Percentiles rank a stretch among this genome's conserved stretches.
Evolutionary conservation across 2,888 invertebrate genomes (phyloP).

Genomic region (Volucella bombylans): DNA sequence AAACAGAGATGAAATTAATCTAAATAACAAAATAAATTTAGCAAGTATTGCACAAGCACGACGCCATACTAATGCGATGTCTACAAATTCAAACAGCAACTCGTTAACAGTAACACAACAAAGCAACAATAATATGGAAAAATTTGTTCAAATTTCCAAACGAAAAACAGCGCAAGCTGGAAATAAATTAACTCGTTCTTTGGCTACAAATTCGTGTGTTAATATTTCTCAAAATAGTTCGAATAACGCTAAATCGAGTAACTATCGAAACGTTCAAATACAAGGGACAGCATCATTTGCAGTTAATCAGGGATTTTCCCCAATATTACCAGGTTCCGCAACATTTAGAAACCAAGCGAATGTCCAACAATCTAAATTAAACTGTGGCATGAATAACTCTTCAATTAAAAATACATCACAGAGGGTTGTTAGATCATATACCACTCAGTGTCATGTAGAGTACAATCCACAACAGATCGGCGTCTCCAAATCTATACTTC

Average conservation of each 20-base stretch:
- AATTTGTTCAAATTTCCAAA: slow-evolving; percentile 91
- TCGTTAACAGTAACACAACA: slow-evolving; percentile 65
- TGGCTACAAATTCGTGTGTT: slow-evolving; percentile 82
- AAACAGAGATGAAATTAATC: slow-evolving; percentile 48
- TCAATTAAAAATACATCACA: slow-evolving; percentile 80
- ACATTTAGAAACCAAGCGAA: slow-evolving; percentile 77
- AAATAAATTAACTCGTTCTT: slow-evolving; percentile 87
- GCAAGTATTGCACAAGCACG: slow-evolving; percentile 27
- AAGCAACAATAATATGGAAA: slow-evolving; percentile 81
- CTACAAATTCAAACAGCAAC: slow-evolving; percentile 42
- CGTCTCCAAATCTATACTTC: slow-evolving; percentile 79
- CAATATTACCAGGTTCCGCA: slow-evolving; percentile 75
- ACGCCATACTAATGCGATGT: slow-evolving; percentile 19
- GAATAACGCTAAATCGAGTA: slow-evolving; percentile 72
- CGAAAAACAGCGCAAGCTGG: slow-evolving; percentile 85
- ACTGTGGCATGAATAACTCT: slow-evolving; percentile 79
- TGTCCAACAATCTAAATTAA: slow-evolving; percentile 79
- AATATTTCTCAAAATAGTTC: slow-evolving; percentile 65
- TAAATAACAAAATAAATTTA: slow-evolving; percentile 33
- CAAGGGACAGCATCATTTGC: slow-evolving; percentile 76
- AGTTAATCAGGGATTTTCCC: slow-evolving; percentile 74
- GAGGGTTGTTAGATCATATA: slow-evolving; percentile 80
- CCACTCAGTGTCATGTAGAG: slow-evolving; percentile 70
- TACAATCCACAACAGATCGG: slow-evolving; percentile 69
- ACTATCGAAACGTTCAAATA: slow-evolving; percentile 75